phyloP scores from a whole-genome alignment of 2,888 invertebrate genomes.

The Acronicta psi region DNA sequence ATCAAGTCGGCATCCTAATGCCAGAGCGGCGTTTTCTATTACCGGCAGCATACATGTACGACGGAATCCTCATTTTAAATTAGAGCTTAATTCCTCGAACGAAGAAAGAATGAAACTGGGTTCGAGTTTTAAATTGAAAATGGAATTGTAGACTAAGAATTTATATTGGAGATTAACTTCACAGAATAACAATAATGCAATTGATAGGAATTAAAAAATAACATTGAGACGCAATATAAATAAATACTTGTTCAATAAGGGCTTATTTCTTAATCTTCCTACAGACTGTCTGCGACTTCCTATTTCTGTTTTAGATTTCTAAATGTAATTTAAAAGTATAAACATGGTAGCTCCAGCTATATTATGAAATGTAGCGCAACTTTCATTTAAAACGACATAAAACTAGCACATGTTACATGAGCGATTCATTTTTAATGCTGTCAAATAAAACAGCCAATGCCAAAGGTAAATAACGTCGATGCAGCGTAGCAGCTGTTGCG shows the following conservation, averaged over 20 bases:
- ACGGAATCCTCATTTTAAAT: slow-evolving; percentile 30
- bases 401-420: slow-evolving; percentile 30
- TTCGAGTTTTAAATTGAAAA: slow-evolving; percentile 1
- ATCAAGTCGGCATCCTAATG: slow-evolving; percentile 36
- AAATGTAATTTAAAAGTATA: no score
- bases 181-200: no score
- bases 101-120: slow-evolving; percentile 3
- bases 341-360: no score
- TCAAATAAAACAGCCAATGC: slow-evolving; percentile 51
- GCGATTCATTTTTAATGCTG: slow-evolving; percentile 44
- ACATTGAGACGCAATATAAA: no score
- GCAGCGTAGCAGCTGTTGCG: slow-evolving; percentile 48
- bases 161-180: no score
- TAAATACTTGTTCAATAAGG: no score
- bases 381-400: not conserved
- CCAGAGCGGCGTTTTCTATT: slow-evolving; percentile 24
- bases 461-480: slow-evolving; percentile 36
- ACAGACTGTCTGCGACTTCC: no score
- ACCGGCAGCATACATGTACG: slow-evolving; percentile 6
- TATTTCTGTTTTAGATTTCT: no score
- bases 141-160: not conserved
- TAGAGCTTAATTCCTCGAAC: slow-evolving; percentile 18
- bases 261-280: no score
- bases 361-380: not conserved
- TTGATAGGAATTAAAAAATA: no score